Evolutionary conservation across 2,797 vertebrate species (phyloP), one percentile per base, ranked within the genome.

Genomic region (Petrocephalus sullivani): DNA sequence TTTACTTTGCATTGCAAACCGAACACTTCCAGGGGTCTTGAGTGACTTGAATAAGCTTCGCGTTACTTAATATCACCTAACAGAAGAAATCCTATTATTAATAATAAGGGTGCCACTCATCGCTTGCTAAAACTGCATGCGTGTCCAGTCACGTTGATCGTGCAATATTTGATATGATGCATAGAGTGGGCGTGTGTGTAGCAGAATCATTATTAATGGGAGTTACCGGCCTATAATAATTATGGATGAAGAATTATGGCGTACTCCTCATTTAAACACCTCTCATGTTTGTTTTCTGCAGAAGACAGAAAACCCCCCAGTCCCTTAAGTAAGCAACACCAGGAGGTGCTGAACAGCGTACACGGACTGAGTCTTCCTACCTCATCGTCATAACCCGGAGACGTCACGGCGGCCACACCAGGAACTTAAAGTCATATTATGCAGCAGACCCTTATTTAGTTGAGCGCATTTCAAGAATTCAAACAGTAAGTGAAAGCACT

Each of bases 351-450:
- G 88, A 95, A 92, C 91, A 91, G 94, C 91, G 93, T 98, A 90
- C 98, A 97, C 0, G 97, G 97, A 94, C 96, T 98, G 92, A 93
- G 95, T 89, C 96, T 97, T 90, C 94, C 97, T 71, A 96, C 96
- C 94, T 98, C 98, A 88, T 97, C 97, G 2, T 96, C 97, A 90
- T 98, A 98, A 96, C 96, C 21, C 58, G 14, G 51, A 83, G 53
- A 83, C 57, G 49, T 37, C n/a, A 49, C 9, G 8, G 23, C 21
- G 28, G 58, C 87, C 21, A 83, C 21, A 88, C 71, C 33, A 41
- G 88, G 83, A 86, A 60, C 58, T 71, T 57, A 10, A 16, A 86
- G 58, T 19, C 60, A 14, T 33, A 89, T 91, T 90, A 88, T 88
- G 90, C 91, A 14, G 54, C 92, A 91, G 88, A 92, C n/a, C 90